A percentile compares a stretch with the other conserved stretches of the same genome.
These are phyloP conservation scores for Xiphophorus couchianus DNA, from an alignment of 2,113 vertebrate genomes.

Conservation along the genomic window DNA sequence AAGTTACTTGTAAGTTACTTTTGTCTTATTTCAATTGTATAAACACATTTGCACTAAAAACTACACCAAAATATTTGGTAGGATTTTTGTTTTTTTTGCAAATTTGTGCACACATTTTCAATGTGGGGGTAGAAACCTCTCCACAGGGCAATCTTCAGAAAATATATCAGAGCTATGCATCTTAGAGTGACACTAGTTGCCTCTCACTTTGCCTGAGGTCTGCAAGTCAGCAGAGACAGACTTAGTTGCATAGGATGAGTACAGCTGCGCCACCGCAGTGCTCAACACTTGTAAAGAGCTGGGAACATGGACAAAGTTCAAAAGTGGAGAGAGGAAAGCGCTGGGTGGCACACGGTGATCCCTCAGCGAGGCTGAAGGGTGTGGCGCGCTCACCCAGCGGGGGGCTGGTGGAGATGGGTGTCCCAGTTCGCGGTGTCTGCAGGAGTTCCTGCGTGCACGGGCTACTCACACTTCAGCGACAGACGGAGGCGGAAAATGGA, in stretches of 20 bases:
- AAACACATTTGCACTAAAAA: too few species aligned
- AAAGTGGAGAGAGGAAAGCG: slow-evolving; percentile 24
- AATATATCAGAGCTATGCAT: slow-evolving; percentile 13
- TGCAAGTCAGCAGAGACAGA: slow-evolving; percentile 71
- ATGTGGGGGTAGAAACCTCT: background rate
- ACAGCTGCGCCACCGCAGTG: slow-evolving; percentile 44
- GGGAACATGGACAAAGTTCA: slow-evolving; percentile 64
- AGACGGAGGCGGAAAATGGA: slow-evolving; percentile 62
- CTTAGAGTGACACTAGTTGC: slow-evolving; percentile 43
- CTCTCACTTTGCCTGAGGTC: slow-evolving; percentile 45
- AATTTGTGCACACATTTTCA: too few species aligned
- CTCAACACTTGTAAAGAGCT: slow-evolving; percentile 66
- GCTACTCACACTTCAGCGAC: slow-evolving; percentile 46
- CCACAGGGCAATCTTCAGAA: slow-evolving; percentile 13
- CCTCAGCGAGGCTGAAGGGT: slow-evolving; percentile 53
- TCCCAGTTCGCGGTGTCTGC: slow-evolving; percentile 44
- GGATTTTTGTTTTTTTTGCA: too few species aligned
- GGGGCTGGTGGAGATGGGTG: slow-evolving; percentile 44
- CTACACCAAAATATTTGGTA: too few species aligned
- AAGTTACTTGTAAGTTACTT: too few species aligned
- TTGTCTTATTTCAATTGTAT: too few species aligned
- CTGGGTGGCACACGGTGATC: slow-evolving; percentile 60
- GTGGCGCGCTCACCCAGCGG: slow-evolving; percentile 41
- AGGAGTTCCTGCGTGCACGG: slow-evolving; percentile 40
- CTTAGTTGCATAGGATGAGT: slow-evolving; percentile 62